These are phyloP conservation scores for Scyliorhinus canicula DNA, from an alignment of 2,797 vertebrate species.

Conservation along the genomic window DNA sequence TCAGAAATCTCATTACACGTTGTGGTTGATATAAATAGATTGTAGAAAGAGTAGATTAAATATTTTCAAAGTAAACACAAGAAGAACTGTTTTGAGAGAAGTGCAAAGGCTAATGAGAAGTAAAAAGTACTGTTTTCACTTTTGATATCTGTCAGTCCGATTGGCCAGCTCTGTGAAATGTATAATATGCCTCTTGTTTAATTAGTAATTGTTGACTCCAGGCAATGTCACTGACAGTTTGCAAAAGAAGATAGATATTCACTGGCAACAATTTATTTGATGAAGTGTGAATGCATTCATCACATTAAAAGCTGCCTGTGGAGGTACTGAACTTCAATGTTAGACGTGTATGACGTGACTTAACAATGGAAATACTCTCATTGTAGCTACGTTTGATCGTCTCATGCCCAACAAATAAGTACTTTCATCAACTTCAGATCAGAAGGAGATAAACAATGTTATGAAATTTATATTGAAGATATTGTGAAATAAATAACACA, in stretches of 20 bases:
- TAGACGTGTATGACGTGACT: not conserved
- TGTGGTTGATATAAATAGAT: not conserved
- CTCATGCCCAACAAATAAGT: not conserved
- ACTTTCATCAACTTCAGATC: not conserved
- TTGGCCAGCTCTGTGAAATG: not conserved
- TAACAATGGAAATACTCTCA: not conserved
- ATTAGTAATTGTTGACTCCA: not conserved
- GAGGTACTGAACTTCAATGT: not conserved
- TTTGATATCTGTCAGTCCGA: not conserved
- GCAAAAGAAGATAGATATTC: not conserved
- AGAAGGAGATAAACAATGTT: not conserved
- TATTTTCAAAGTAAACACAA: not conserved
- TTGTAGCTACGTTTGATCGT: not conserved
- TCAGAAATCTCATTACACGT: slow-evolving; percentile 3
- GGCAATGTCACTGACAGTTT: not conserved
- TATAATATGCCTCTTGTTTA: not conserved
- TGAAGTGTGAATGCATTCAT: not conserved
- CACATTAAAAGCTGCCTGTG: not conserved
- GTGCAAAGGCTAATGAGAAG: not conserved
- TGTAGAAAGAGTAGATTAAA: not conserved
- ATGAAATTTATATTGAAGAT: not conserved
- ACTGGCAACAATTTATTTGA: not conserved
- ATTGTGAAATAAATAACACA: not conserved
- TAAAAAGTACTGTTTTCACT: slow-evolving; percentile 5
- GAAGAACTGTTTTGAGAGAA: not conserved